phyloP scores from a whole-genome alignment of 2,888 invertebrate genomes.

The Phyllotreta striolata region DNA sequence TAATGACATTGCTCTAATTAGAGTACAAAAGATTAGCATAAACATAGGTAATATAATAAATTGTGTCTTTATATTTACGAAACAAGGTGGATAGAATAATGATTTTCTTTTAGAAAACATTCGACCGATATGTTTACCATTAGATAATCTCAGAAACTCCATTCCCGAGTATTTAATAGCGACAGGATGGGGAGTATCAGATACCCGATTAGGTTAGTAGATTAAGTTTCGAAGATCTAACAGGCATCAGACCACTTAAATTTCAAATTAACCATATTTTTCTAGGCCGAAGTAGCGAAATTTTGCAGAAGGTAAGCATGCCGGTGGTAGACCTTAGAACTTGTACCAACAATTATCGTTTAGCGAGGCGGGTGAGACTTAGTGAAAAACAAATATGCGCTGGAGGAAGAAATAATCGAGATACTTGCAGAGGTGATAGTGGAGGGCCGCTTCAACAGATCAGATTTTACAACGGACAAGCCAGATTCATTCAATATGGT shows the following conservation, averaged over 20 bases:
- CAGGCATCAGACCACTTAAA: too few species aligned
- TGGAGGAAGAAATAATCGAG: slow-evolving; percentile 67
- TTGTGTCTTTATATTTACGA: too few species aligned
- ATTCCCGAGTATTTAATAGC: slow-evolving; percentile 67
- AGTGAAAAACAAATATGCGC: slow-evolving; percentile 68
- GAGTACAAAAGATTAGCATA: slow-evolving; percentile 60
- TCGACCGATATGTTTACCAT: slow-evolving; percentile 63
- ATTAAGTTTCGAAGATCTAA: too few species aligned
- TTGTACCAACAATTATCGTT: slow-evolving; percentile 41
- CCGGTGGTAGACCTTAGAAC: slow-evolving; percentile 56
- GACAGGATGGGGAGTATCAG: slow-evolving; percentile 80
- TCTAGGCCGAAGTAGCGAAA: slow-evolving; percentile 51
- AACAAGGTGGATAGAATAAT: slow-evolving; percentile 15
- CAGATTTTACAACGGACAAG: slow-evolving; percentile 54
- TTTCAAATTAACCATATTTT: too few species aligned
- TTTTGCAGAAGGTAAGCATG: slow-evolving; percentile 61
- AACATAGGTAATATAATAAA: slow-evolving; percentile 46
- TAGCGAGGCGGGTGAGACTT: slow-evolving; percentile 50
- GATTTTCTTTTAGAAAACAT: slow-evolving; percentile 54
- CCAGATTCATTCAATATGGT: slow-evolving; percentile 67
- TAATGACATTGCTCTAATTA: slow-evolving; percentile 69
- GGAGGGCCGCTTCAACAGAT: slow-evolving; percentile 70
- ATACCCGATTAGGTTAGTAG: slow-evolving; percentile 52
- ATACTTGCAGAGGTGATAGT: slow-evolving; percentile 74
- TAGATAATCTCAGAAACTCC: slow-evolving; percentile 47